A percentile compares a stretch with the other conserved stretches of the same genome.
phyloP scores from a whole-genome alignment of 2,888 invertebrate species.

The Cerastoderma edule region DNA sequence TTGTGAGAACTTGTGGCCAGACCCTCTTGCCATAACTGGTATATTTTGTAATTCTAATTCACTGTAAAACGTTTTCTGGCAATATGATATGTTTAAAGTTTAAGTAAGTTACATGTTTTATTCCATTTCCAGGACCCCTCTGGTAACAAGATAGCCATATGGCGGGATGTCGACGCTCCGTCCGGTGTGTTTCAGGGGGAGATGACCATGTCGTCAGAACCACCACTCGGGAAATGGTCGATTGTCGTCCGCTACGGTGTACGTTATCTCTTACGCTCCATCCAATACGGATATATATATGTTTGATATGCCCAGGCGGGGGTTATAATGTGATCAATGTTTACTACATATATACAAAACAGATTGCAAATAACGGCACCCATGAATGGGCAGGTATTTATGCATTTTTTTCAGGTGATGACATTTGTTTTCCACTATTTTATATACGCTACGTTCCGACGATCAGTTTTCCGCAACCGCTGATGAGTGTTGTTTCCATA shows the following conservation, averaged over 20 bases:
- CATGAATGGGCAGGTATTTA: too few species aligned
- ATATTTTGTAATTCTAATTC: not conserved
- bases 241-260: conserved; percentile 86
- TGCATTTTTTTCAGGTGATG: too few species aligned
- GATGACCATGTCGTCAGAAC: conserved; percentile 90
- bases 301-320: too few species aligned
- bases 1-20: not conserved
- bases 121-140: conserved; percentile 87
- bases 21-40: not conserved
- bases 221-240: conserved; percentile 94
- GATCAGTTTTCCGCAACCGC: too few species aligned
- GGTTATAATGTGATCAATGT: too few species aligned
- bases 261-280: too few species aligned
- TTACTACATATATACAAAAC: too few species aligned
- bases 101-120: not conserved
- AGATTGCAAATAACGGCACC: too few species aligned
- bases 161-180: conserved; percentile 82
- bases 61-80: not conserved
- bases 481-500: too few species aligned
- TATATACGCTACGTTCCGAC: too few species aligned
- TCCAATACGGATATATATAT: too few species aligned
- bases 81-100: not conserved
- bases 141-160: conserved; percentile 92
- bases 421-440: too few species aligned
- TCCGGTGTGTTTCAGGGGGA: conserved; percentile 90